Evolutionary conservation across 2,888 invertebrate species (phyloP).

Genomic region (Caenorhabditis drosophilae): DNA sequence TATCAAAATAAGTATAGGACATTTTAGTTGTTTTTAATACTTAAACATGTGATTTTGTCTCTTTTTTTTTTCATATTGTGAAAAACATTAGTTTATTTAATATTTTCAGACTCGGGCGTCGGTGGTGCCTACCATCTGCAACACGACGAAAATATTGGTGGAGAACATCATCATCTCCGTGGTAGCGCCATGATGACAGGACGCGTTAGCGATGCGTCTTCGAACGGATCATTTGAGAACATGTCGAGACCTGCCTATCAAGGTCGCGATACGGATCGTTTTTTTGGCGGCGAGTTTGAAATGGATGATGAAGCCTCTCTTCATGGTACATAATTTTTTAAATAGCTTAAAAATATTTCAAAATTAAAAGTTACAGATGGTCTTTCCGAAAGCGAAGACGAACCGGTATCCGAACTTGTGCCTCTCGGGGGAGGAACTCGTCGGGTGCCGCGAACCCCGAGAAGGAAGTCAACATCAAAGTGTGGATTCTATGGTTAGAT

Average conservation of each 20-base stretch:
- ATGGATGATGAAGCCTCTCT: conserved; percentile 19
- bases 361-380: conserved; percentile 6
- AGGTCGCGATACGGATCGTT: conserved; percentile 44
- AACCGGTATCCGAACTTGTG: conserved; percentile 30
- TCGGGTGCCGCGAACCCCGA: conserved; percentile 41
- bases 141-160: conserved; percentile 2
- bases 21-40: too few relatives aligned
- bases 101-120: conserved; percentile 35
- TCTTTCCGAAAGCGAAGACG: conserved; percentile 14
- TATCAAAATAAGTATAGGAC: too few relatives aligned
- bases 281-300: conserved; percentile 38
- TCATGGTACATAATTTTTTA: neutral
- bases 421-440: conserved; percentile 39
- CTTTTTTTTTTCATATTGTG: too few relatives aligned
- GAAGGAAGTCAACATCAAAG: conserved; percentile 32
- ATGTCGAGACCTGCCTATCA: conserved; percentile 17
- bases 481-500: conserved; percentile 34
- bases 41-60: too few relatives aligned
- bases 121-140: conserved; percentile 32
- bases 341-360: neutral
- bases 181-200: conserved; percentile 10
- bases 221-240: conserved; percentile 17
- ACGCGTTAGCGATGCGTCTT: conserved; percentile 19
- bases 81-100: too few relatives aligned
- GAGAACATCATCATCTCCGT: conserved; percentile 1